These are phyloP conservation scores for Berghia stephanieae DNA, from an alignment of 1,140 invertebrate species.

Conservation along the genomic window DNA sequence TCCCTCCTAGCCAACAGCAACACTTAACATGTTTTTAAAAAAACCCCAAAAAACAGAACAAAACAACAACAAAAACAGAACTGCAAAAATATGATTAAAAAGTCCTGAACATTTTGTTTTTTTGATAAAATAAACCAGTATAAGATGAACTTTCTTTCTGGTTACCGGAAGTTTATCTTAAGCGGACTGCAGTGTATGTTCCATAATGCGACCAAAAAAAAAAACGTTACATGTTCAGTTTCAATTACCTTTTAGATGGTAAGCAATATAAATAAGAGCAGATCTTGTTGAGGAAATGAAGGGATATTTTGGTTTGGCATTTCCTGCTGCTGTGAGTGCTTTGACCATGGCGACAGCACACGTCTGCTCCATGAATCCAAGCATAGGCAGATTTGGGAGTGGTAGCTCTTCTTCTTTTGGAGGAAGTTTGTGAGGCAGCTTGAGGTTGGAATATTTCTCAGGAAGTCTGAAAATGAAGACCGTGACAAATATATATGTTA, in stretches of 20 bases:
- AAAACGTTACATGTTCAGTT: not conserved
- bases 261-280: constrained; percentile 66
- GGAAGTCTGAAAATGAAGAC: constrained; percentile 53
- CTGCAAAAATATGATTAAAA: not conserved
- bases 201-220: too few species aligned
- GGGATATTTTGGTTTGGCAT: constrained; percentile 68
- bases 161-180: too few species aligned
- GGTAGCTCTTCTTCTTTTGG: constrained; percentile 58
- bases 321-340: constrained; percentile 63
- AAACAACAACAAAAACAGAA: not conserved
- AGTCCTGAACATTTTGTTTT: not conserved
- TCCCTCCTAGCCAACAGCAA: too few species aligned
- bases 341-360: constrained; percentile 62
- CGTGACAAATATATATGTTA: too few species aligned
- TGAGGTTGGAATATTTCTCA: constrained; percentile 61
- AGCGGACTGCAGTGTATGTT: too few species aligned
- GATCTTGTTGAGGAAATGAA: constrained; percentile 64
- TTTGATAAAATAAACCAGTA: not conserved
- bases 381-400: constrained; percentile 61
- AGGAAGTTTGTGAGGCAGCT: constrained; percentile 67
- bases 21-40: too few species aligned
- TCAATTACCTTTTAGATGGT: constrained; percentile 65
- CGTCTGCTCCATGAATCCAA: constrained; percentile 67
- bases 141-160: too few species aligned
- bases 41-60: too few species aligned